Percentiles rank a stretch among this genome's conserved stretches.
These are phyloP conservation scores for Siphlonurus alternatus DNA, from an alignment of 2,888 invertebrate genomes.

Conservation along the genomic window DNA sequence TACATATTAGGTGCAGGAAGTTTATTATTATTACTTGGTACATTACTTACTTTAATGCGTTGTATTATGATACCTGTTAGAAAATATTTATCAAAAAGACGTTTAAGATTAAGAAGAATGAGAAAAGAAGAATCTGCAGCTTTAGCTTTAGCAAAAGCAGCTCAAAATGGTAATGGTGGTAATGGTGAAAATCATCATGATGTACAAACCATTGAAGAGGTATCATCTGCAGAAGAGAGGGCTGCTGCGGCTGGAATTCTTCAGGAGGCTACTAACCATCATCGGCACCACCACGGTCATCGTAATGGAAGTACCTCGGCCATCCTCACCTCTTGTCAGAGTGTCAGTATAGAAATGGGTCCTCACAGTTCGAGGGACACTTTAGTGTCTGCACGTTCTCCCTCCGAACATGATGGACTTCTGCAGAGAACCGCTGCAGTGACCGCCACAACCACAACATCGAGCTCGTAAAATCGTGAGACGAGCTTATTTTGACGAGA, in stretches of 20 bases:
- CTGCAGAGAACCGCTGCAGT: slow-evolving; percentile 20
- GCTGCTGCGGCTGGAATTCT: background rate
- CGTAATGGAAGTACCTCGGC: background rate
- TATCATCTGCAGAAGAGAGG: background rate
- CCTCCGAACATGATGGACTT: slow-evolving; percentile 39
- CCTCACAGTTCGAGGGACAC: slow-evolving; percentile 27
- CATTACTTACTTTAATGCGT: slow-evolving; percentile 45
- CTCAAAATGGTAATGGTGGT: slow-evolving; percentile 2
- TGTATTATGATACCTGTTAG: slow-evolving; percentile 20
- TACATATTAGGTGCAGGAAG: slow-evolving; percentile 45
- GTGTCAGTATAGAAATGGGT: slow-evolving; percentile 15
- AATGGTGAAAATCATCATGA: background rate
- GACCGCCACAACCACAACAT: too few species aligned
- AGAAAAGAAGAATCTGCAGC: slow-evolving; percentile 10
- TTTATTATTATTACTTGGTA: slow-evolving; percentile 41
- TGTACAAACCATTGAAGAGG: background rate
- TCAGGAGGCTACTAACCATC: background rate
- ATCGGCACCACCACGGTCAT: background rate
- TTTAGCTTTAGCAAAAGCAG: slow-evolving; percentile 3
- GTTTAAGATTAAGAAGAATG: slow-evolving; percentile 4
- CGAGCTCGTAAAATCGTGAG: background rate
- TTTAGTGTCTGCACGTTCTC: slow-evolving; percentile 30
- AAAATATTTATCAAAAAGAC: slow-evolving; percentile 4
- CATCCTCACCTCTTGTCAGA: slow-evolving; percentile 12
- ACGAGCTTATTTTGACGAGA: background rate